phyloP scores from a whole-genome alignment of 2,113 vertebrate species.

The Cygnus buccinator region DNA sequence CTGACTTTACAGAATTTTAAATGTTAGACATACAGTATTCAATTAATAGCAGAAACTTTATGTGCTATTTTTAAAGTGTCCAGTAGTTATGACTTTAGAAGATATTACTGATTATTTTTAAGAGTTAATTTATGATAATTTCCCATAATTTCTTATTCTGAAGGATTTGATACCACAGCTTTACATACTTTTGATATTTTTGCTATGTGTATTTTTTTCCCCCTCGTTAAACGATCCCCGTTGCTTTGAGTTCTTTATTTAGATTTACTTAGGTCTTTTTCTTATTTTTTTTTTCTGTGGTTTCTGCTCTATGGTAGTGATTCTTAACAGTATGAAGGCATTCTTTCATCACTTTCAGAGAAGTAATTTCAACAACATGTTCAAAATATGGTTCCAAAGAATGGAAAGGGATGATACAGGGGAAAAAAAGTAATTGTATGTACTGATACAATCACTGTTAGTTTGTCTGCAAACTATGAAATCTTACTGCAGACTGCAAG shows the following conservation, averaged over 20 bases:
- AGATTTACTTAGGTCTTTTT: not conserved
- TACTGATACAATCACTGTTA: not conserved
- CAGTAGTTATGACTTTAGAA: not conserved
- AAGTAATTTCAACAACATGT: not conserved
- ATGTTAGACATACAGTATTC: not conserved
- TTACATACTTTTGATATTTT: not conserved
- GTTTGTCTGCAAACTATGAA: not conserved
- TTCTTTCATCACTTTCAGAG: not conserved
- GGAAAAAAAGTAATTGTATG: not conserved
- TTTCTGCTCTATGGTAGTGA: not conserved
- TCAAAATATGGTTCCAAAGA: not conserved
- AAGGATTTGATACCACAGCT: not conserved
- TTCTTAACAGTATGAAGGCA: not conserved
- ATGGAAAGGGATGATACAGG: not conserved
- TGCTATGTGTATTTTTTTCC: not conserved
- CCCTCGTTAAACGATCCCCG: not conserved
- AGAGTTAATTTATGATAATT: not conserved
- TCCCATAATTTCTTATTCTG: not conserved
- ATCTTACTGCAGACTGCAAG: not conserved
- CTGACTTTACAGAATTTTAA: not conserved
- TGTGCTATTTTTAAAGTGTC: not conserved
- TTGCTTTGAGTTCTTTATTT: not conserved
- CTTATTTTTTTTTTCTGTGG: not conserved
- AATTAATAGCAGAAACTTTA: not conserved
- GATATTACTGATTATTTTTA: not conserved